phyloP scores from a whole-genome alignment of 2,888 invertebrate genomes.

The Drepana falcataria region DNA sequence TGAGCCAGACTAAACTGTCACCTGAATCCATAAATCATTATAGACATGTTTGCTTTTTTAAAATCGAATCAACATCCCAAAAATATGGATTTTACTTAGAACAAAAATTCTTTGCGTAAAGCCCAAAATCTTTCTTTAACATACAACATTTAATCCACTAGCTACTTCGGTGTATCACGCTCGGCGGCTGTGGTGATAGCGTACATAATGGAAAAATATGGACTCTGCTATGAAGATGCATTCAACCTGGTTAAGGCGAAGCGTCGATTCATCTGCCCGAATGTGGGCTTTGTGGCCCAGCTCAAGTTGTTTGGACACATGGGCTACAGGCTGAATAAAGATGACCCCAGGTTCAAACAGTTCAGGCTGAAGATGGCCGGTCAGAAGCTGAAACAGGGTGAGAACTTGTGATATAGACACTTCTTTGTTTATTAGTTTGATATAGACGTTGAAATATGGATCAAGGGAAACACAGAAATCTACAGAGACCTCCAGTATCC shows the following conservation, averaged over 20 bases:
- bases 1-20: too few species aligned
- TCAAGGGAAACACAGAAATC: too few species aligned
- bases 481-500: too few species aligned
- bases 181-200: slow-evolving; percentile 93
- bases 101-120: too few species aligned
- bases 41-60: too few species aligned
- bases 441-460: too few species aligned
- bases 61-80: too few species aligned
- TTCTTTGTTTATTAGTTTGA: neutral
- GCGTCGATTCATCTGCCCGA: slow-evolving; percentile 86
- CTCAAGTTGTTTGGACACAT: slow-evolving; percentile 88
- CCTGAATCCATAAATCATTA: too few species aligned
- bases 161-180: slow-evolving; percentile 93
- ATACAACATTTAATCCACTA: slow-evolving; percentile 33
- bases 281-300: slow-evolving; percentile 89
- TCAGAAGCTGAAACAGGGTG: slow-evolving; percentile 87
- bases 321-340: slow-evolving; percentile 84
- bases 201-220: slow-evolving; percentile 91
- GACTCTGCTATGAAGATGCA: slow-evolving; percentile 85
- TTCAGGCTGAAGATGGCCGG: slow-evolving; percentile 89
- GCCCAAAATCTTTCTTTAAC: too few species aligned
- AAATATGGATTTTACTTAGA: too few species aligned
- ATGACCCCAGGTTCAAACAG: slow-evolving; percentile 85
- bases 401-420: neutral
- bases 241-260: slow-evolving; percentile 82